Base-by-base conservation (phyloP, 2,797 vertebrate genomes). In the Amniataba percoides region DNA sequence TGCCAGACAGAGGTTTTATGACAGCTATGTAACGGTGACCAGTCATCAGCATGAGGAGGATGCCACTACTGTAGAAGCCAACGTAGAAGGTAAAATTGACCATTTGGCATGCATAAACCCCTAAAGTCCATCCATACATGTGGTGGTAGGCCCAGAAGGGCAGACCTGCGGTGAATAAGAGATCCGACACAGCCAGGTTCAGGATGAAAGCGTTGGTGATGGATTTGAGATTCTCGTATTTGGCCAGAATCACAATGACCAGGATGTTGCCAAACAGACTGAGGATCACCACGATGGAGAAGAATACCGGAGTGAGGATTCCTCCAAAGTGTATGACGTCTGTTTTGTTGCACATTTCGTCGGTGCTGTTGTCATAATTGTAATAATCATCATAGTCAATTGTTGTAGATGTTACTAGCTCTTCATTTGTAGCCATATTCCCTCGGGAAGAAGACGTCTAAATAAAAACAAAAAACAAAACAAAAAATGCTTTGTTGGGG, bases 21-120 rank as follows among this genome's bases (percentile, higher is more conserved):
- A 99, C 97, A 0, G 96, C 95, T 65, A 97, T 40, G 39, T 96
- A 98, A 25, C 97, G 95, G 58, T 98, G 95, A 49, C 94, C 36
- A 0, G 97, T 98, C 96, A 99, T 97, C 69, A 97, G 60, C 21
- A 96, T 97, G 67, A 99, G 90, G 77, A 98, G 95, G 83, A 97
- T 89, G 11, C 96, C 92, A 21, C 97, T 97, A 15, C 97, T 97
- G 90, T 96, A 97, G 90, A 96, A 98, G 55, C 97, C 97, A 1
- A 95, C 11, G 40, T 93, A 95, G 93, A 99, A 99, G 53, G 97
- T 0, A 49, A 96, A 95, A 46, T 63, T 96, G 5, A 95, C 73
- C 0, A 91, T 71, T 89, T 97, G 97, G 92, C 98, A 99, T 3
- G 93, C 78, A 18, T 74, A 7, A 7, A 94, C 92, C 9, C 96